phyloP scores from a whole-genome alignment of 1,140 invertebrate species.

The Phymorhynchus buccinoides region DNA sequence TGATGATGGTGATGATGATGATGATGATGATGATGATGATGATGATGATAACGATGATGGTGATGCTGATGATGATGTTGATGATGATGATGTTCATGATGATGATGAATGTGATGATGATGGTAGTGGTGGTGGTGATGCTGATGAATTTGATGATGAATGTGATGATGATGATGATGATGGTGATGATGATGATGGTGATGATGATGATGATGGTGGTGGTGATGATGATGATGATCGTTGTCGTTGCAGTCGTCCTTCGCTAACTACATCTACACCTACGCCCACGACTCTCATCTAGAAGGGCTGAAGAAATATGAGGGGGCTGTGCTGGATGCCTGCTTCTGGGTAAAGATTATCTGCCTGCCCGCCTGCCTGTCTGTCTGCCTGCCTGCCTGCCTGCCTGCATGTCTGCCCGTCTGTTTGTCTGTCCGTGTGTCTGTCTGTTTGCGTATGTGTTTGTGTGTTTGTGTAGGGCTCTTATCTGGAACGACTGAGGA shows the following conservation, averaged over 20 bases:
- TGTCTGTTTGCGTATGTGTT: background rate
- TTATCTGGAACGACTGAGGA: no score
- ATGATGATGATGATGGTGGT: no score
- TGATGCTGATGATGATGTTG: no score
- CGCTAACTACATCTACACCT: constrained; percentile 76
- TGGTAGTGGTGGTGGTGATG: no score
- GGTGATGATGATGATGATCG: background rate
- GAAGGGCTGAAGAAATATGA: constrained; percentile 70
- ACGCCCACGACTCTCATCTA: constrained; percentile 73
- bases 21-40: constrained; percentile 11
- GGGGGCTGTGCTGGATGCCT: constrained; percentile 75
- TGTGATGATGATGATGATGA: no score
- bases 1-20: constrained; percentile 31
- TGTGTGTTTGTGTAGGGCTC: no score
- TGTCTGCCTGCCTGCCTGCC: background rate
- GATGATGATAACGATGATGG: no score
- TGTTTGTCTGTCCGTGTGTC: background rate
- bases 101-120: no score
- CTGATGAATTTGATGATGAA: no score
- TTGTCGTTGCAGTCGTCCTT: constrained; percentile 73
- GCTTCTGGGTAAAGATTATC: constrained; percentile 76
- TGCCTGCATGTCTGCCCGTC: background rate
- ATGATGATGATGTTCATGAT: no score
- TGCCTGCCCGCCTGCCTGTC: constrained; percentile 11
- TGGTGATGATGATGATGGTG: no score